Percentiles rank a stretch among this genome's conserved stretches.
These are phyloP conservation scores for Lampropteryx suffumata DNA, from an alignment of 2,888 invertebrate genomes.

Conservation along the genomic window DNA sequence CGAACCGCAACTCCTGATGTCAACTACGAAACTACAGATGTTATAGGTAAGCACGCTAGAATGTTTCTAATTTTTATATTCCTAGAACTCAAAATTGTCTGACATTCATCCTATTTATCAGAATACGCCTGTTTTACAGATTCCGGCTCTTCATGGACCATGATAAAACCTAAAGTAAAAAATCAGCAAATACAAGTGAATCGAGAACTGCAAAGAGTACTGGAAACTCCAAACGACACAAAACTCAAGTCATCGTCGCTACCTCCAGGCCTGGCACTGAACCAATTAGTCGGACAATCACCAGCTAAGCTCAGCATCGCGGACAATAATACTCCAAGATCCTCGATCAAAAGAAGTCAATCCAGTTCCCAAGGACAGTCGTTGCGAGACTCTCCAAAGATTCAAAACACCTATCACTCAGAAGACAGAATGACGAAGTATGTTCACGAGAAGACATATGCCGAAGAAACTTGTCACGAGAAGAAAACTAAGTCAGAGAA, in stretches of 20 bases:
- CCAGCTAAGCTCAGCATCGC: constrained; percentile 80
- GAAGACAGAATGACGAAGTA: constrained; percentile 65
- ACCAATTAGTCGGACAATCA: constrained; percentile 74
- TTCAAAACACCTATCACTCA: constrained; percentile 56
- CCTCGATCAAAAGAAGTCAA: constrained; percentile 77
- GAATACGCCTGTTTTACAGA: constrained; percentile 52
- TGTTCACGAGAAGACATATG: constrained; percentile 65
- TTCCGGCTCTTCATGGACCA: constrained; percentile 80
- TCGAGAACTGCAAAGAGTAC: constrained; percentile 66
- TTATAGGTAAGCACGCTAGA: constrained; percentile 62
- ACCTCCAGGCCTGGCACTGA: constrained; percentile 83
- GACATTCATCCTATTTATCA: no score
- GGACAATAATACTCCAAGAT: constrained; percentile 66
- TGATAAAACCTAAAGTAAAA: constrained; percentile 71
- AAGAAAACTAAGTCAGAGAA: constrained; percentile 78
- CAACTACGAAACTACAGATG: constrained; percentile 70
- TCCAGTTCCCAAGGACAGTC: constrained; percentile 77
- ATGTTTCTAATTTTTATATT: not conserved
- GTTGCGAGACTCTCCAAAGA: constrained; percentile 63
- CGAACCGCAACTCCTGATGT: constrained; percentile 85
- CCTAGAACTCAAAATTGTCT: not conserved
- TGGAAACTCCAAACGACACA: constrained; percentile 74
- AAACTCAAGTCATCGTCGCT: constrained; percentile 85
- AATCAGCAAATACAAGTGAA: constrained; percentile 68
- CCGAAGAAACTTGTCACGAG: constrained; percentile 76